phyloP scores from a whole-genome alignment of 2,888 invertebrate species.

The Therioaphis trifolii region DNA sequence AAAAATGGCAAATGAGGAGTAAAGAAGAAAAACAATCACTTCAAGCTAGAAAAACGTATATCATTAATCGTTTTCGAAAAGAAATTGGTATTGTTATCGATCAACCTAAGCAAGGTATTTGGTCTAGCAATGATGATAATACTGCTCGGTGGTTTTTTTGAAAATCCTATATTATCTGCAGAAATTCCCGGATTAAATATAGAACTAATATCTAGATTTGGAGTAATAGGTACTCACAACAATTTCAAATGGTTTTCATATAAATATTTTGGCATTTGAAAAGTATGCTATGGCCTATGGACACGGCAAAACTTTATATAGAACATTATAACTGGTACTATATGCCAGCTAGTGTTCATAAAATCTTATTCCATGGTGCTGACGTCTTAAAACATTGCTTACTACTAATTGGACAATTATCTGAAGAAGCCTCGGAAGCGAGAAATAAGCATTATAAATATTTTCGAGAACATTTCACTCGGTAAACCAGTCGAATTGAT shows the following conservation, averaged over 20 bases:
- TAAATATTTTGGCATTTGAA: too few species aligned
- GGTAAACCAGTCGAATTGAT: neutral
- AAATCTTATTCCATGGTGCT: neutral
- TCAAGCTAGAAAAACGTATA: neutral
- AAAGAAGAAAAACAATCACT: slow-evolving; percentile 9
- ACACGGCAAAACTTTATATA: neutral
- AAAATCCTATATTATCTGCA: neutral
- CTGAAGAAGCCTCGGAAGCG: slow-evolving; percentile 17
- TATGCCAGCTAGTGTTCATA: slow-evolving; percentile 8
- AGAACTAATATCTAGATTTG: neutral
- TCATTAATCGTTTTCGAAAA: too few species aligned
- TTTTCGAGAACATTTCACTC: slow-evolving; percentile 19
- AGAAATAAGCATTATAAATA: slow-evolving; percentile 5
- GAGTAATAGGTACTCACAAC: neutral
- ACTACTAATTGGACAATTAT: neutral
- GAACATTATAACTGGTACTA: neutral
- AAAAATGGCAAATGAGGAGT: slow-evolving; percentile 5
- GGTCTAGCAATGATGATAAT: neutral
- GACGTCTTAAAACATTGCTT: slow-evolving; percentile 16
- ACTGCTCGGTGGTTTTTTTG: slow-evolving; percentile 1
- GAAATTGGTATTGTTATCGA: neutral
- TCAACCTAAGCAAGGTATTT: neutral
- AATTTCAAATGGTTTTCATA: too few species aligned
- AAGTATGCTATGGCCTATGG: neutral
- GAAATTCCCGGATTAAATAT: neutral